Base-by-base conservation (phyloP, 2,797 vertebrate species). In the Setipinna tenuifilis region DNA sequence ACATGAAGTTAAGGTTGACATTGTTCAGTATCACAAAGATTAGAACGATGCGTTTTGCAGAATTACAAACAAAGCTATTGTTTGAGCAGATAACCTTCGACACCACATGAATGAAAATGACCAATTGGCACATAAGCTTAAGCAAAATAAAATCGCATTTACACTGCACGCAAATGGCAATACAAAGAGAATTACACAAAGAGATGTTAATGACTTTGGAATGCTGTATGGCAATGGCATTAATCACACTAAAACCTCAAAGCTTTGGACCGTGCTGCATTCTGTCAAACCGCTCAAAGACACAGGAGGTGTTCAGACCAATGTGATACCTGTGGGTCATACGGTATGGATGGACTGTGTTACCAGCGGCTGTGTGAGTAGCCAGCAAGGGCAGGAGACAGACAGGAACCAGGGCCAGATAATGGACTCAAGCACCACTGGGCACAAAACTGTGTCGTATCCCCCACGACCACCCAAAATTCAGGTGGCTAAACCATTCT, bases 121-220 rank as follows among this genome's bases (percentile, higher is more conserved):
- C 23, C 12, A 65, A 65, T 11, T 12, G 61, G 10, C 61, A 65
- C n/a, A 65, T 12, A 14, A 65, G 23, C 61, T 25, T n/a, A 65
- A 11, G 62, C 62, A 23, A 65, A 65, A 65, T 17, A 57, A 3
- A 16, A 17, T 65, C 12, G 1, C 23, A 62, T 65, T 65, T 65
- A 12, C 23, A 65, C 12, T 28, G 62, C 62, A 12, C 23, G 28
- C 23, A 65, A 25, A 65, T 28, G 62, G 12, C 9, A 12, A 25
- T 65, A 65, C 16, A 71, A 71, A 35, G 31, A 16, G 0, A 75
- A 41, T 75, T 75, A 31, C 14, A 41, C 31, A 65, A 6, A 75
- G 68, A 28, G 17, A 75, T 41, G 68, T 75, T 65, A 65, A 65
- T 65, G 23, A 75, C 68, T 75, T 75, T 75, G 68, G 68, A 75